Evolutionary conservation across 1,140 invertebrate genomes (phyloP).

Genomic region (Drosophila sturtevanti): DNA sequence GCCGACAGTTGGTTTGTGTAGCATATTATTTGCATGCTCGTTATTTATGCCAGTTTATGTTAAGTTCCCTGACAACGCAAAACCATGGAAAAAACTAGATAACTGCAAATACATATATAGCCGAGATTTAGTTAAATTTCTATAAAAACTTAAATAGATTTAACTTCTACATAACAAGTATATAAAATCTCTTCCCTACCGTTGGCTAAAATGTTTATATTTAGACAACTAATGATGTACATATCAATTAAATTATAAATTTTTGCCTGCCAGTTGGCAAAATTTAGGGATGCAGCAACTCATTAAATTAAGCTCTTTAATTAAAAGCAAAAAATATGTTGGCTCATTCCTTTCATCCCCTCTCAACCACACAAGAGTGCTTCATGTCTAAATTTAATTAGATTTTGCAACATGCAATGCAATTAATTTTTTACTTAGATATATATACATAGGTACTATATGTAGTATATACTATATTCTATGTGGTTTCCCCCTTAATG

Average conservation of each 20-base stretch:
- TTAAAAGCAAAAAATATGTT: conserved; percentile 5
- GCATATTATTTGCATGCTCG: conserved; percentile 47
- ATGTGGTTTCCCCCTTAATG: background rate
- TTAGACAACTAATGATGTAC: background rate
- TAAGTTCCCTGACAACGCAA: conserved; percentile 34
- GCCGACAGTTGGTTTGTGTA: conserved; percentile 40
- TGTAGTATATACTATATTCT: no score
- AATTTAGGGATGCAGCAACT: background rate
- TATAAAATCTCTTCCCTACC: background rate
- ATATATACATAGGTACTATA: background rate
- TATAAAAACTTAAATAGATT: background rate
- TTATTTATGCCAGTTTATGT: conserved; percentile 60
- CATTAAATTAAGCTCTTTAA: conserved; percentile 11
- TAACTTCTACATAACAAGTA: no score
- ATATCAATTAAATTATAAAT: background rate
- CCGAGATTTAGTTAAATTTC: background rate
- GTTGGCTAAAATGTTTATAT: background rate
- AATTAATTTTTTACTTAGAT: conserved; percentile 56
- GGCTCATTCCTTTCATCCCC: background rate
- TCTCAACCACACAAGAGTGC: background rate
- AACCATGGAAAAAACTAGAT: background rate
- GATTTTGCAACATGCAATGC: conserved; percentile 38
- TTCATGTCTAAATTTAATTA: conserved; percentile 41
- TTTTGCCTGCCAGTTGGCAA: background rate
- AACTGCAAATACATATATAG: background rate